Evolutionary conservation across 1,140 invertebrate genomes (phyloP).

Genomic region (Pseudomyrmex flavicornis): DNA sequence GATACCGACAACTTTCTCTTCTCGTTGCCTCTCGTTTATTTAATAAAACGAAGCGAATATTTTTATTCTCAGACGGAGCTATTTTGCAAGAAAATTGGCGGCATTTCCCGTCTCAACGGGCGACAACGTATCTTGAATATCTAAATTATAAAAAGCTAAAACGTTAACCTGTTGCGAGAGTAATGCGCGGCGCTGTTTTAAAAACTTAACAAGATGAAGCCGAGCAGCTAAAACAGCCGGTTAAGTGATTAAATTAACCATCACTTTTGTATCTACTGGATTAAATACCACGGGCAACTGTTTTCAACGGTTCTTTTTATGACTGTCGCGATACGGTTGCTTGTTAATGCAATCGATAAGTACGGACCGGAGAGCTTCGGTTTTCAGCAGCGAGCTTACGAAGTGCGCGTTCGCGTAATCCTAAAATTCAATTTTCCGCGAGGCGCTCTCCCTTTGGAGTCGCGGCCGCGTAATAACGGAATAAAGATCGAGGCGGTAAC

Average conservation of each 20-base stretch:
- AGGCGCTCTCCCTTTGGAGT: slow-evolving; percentile 5
- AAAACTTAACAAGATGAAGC: slow-evolving; percentile 26
- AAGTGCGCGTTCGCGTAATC: neutral
- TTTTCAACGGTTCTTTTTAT: slow-evolving; percentile 9
- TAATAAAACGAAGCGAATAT: neutral
- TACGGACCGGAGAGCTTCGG: neutral
- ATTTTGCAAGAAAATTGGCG: neutral
- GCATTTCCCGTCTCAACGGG: neutral
- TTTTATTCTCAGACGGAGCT: neutral
- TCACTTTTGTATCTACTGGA: neutral
- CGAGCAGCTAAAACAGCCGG: neutral
- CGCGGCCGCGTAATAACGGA: neutral
- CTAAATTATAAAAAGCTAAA: neutral
- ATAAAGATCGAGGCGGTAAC: slow-evolving; percentile 13
- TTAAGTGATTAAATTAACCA: neutral
- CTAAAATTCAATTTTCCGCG: slow-evolving; percentile 50
- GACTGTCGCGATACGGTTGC: neutral
- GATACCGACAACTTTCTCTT: neutral
- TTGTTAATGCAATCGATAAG: slow-evolving; percentile 31
- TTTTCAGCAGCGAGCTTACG: neutral
- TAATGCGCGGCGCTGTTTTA: neutral
- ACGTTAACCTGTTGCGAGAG: neutral
- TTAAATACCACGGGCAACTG: neutral
- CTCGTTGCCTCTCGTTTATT: neutral
- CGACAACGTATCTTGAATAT: neutral